Base-by-base conservation (phyloP, 2,113 vertebrate genomes). In the Arizona elegans region DNA sequence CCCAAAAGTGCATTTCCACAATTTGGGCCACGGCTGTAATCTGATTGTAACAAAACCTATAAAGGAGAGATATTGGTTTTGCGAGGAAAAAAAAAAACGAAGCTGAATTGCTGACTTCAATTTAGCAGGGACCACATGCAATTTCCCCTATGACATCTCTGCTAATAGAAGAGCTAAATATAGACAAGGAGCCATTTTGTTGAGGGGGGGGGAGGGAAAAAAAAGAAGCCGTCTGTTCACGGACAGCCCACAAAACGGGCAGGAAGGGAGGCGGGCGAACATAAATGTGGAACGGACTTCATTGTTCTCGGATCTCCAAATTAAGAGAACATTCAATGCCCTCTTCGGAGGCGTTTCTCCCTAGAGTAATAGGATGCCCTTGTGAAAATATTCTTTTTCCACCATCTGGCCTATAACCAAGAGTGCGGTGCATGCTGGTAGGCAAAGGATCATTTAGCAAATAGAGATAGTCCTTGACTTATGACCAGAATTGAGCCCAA, bases 31-130 rank as follows among this genome's bases (percentile, higher is more conserved):
- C 6, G 5, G 1, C 47, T 50, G 47, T 50, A 23, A 8, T 58
- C 65, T 43, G 86, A 96, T 95, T 91, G 90, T 94, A 93, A 54
- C 86, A 93, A 93, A 94, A 19, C 93, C 94, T 96, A 93, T 0
- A 1, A 93, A 97, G 54, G 54, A 95, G 93, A 93, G 94, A 23
- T 95, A 97, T 96, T 96, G 95, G 93, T 95, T 97, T 89, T 87
- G 95, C 23, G 88, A 94, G 91, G 0, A 50, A 50, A 50, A 7
- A 47, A 47, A 47, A 47, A 47, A 90, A 88, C 91, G 4, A 21
- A 87, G 65, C 91, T 95, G 91, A 93, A 89, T 88, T 92, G 87
- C 53, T 92, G 94, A 92, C 96, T 97, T 95, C 93, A 92, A 81
- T 75, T 96, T 94, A 87, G 91, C 93, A 43, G 50, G 81, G 95